Conservation (phyloP, 2,888 invertebrate species). For the Odontocolon sp. region DNA sequence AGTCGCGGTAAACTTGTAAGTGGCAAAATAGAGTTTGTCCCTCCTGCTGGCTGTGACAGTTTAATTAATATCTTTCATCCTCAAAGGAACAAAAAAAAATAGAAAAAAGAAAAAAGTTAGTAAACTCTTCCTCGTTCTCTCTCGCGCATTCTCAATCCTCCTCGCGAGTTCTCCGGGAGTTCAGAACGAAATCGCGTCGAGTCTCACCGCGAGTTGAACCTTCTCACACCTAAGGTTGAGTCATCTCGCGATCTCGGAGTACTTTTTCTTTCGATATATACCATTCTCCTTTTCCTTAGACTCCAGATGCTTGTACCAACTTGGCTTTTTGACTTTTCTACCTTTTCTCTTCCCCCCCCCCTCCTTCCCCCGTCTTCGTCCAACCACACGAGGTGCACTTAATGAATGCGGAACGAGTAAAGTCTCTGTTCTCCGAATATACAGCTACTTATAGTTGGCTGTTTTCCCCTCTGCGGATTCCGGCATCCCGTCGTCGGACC, state of each 20-base stretch:
- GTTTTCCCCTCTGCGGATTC: not conserved
- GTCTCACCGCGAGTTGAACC: conserved; percentile 67
- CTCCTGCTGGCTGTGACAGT: conserved; percentile 78
- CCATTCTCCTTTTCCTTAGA: conserved; percentile 36
- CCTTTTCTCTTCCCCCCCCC: not conserved
- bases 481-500: not conserved
- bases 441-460: not conserved
- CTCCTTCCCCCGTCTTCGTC: not conserved
- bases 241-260: conserved; percentile 15
- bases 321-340: conserved; percentile 46
- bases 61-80: conserved; percentile 80
- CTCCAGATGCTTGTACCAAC: conserved; percentile 31
- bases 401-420: not conserved
- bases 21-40: conserved; percentile 79
- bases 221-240: conserved; percentile 8
- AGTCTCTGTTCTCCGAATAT: not conserved
- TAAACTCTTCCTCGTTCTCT: conserved; percentile 70
- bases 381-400: not conserved
- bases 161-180: conserved; percentile 17
- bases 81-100: conserved; percentile 72
- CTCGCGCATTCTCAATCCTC: not conserved
- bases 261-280: not conserved
- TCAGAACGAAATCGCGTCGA: conserved; percentile 60
- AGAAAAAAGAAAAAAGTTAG: conserved; percentile 71
- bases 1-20: conserved; percentile 78